These are phyloP conservation scores for Ophiodon elongatus DNA, from an alignment of 2,113 vertebrate genomes.

Conservation along the genomic window DNA sequence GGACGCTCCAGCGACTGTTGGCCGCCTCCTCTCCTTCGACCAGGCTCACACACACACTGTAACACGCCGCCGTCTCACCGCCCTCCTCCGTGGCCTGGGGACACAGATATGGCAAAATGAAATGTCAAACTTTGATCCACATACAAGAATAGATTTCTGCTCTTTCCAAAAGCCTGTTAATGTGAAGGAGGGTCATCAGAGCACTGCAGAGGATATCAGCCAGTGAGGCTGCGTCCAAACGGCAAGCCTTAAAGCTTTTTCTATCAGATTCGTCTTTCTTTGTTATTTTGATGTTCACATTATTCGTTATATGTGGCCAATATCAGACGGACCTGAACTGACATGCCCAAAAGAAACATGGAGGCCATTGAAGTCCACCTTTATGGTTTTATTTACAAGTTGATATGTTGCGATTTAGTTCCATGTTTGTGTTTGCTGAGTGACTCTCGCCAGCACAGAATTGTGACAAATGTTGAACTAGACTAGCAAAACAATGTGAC, in stretches of 20 bases:
- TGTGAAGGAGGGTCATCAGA: background rate
- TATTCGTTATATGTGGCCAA: background rate
- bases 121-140: background rate
- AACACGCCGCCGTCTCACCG: constrained; percentile 94
- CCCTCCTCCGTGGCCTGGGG: constrained; percentile 93
- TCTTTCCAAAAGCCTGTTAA: background rate
- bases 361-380: background rate
- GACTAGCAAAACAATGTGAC: too few species aligned
- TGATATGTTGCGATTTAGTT: background rate
- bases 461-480: too few species aligned
- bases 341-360: background rate
- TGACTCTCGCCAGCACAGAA: too few species aligned
- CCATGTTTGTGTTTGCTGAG: too few species aligned
- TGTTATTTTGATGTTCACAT: background rate
- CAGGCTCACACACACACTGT: constrained; percentile 92
- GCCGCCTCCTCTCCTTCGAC: constrained; percentile 87
- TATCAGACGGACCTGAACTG: background rate
- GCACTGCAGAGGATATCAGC: background rate
- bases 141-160: background rate
- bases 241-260: too few species aligned
- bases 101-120: background rate
- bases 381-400: background rate
- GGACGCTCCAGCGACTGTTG: constrained; percentile 92
- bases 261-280: background rate
- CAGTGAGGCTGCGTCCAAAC: too few species aligned